Evolutionary conservation across 2,113 vertebrate genomes (phyloP).

Genomic region (Dipodomys spectabilis): DNA sequence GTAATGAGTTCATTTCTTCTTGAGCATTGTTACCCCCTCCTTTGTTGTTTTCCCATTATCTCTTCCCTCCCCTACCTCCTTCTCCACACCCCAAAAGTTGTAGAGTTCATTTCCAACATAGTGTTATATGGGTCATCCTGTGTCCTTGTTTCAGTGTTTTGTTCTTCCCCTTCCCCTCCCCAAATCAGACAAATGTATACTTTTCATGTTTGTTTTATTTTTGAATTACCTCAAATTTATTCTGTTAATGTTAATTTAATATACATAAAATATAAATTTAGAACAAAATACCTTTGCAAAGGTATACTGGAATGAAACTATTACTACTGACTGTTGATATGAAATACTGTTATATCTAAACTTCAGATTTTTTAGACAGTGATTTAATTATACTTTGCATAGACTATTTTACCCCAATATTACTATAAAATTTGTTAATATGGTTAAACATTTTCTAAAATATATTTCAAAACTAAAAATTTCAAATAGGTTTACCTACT

Average conservation of each 20-base stretch:
- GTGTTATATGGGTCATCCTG: too few relatives aligned
- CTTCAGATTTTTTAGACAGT: not conserved
- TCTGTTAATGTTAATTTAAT: not conserved
- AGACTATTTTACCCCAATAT: not conserved
- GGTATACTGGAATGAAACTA: conserved; percentile 15
- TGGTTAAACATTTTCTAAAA: not conserved
- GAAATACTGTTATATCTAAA: not conserved
- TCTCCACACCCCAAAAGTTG: too few relatives aligned
- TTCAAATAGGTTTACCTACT: not conserved
- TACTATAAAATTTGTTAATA: not conserved
- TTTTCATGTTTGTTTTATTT: not conserved
- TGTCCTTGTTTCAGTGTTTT: too few relatives aligned
- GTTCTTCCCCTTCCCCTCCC: too few relatives aligned
- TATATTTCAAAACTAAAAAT: not conserved
- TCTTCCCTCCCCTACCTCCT: too few relatives aligned
- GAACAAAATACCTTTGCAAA: not conserved
- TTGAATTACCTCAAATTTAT: not conserved
- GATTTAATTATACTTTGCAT: not conserved
- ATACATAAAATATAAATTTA: not conserved
- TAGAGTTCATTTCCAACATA: too few relatives aligned
- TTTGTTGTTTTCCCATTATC: too few relatives aligned
- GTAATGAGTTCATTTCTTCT: too few relatives aligned
- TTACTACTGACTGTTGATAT: not conserved
- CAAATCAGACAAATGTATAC: not conserved
- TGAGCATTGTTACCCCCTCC: too few relatives aligned